Conservation (phyloP, 2,888 invertebrate species). For the Adela reaumurella region DNA sequence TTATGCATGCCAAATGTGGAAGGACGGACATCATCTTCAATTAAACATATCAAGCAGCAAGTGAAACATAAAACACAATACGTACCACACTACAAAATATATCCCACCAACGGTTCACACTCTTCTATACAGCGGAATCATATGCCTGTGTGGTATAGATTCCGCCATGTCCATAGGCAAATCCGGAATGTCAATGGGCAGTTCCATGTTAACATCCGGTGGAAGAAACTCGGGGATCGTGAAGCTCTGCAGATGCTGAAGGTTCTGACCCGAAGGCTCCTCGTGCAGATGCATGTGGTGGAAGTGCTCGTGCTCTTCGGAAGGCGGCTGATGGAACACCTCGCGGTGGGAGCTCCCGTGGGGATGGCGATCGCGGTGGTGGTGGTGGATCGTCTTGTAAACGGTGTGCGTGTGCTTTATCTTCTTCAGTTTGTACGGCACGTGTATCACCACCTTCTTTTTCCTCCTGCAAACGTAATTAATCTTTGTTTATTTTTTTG, state of each 20-base stretch:
- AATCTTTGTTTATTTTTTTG: too few species aligned
- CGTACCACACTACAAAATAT: too few species aligned
- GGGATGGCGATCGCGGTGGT: slow-evolving; percentile 30
- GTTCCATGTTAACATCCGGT: slow-evolving; percentile 23
- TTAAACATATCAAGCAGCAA: too few species aligned
- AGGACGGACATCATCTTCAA: too few species aligned
- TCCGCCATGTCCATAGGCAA: slow-evolving; percentile 20
- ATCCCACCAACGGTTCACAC: too few species aligned
- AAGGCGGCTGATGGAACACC: slow-evolving; percentile 20
- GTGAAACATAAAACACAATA: too few species aligned
- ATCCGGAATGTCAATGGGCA: slow-evolving; percentile 17
- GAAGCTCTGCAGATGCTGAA: slow-evolving; percentile 30
- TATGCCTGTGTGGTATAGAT: slow-evolving; percentile 21
- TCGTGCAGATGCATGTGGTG: slow-evolving; percentile 44
- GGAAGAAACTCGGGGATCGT: slow-evolving; percentile 43
- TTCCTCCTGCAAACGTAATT: slow-evolving; percentile 48
- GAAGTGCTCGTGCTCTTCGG: slow-evolving; percentile 48
- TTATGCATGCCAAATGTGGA: too few species aligned
- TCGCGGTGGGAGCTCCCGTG: slow-evolving; percentile 23
- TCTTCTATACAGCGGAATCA: slow-evolving; percentile 29
- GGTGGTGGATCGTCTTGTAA: slow-evolving; percentile 64
- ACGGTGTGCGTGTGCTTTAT: slow-evolving; percentile 69
- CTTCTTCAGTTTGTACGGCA: slow-evolving; percentile 65
- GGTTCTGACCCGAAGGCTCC: slow-evolving; percentile 27
- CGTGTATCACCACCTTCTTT: slow-evolving; percentile 65